Evolutionary conservation across 2,888 invertebrate genomes (phyloP).

Genomic region (Dasysyrphus albostriatus): DNA sequence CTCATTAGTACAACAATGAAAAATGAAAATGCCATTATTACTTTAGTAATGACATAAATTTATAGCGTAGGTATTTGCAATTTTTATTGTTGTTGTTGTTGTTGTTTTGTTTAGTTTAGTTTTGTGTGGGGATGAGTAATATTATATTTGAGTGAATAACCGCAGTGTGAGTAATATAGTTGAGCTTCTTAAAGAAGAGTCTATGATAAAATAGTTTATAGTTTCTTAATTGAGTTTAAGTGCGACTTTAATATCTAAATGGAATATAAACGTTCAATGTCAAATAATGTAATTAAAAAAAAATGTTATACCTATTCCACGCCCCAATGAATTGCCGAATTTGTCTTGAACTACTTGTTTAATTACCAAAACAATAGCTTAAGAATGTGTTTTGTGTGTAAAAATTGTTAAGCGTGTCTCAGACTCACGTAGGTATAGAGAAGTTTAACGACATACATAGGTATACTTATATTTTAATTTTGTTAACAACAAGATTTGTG

Average conservation of each 20-base stretch:
- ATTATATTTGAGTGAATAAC: conserved; percentile 8
- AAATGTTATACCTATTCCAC: not conserved
- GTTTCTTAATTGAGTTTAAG: conserved; percentile 52
- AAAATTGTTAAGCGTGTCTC: not conserved
- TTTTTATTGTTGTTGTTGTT: conserved; percentile 29
- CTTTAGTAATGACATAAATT: conserved; percentile 31
- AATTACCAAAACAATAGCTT: conserved; percentile 47
- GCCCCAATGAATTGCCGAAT: conserved; percentile 30
- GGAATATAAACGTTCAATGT: conserved; percentile 18
- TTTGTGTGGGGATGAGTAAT: conserved; percentile 19
- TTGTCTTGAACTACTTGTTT: conserved; percentile 37
- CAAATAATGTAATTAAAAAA: not conserved
- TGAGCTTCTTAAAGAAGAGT: conserved; percentile 8
- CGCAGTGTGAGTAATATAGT: conserved; percentile 46
- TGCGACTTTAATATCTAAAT: conserved; percentile 11
- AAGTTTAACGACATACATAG: not conserved
- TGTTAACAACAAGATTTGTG: not conserved
- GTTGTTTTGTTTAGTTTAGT: not conserved
- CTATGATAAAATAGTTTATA: conserved; percentile 39
- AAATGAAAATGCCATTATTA: conserved; percentile 41
- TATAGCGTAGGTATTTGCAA: conserved; percentile 19
- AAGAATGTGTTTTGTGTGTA: conserved; percentile 9
- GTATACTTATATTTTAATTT: not conserved
- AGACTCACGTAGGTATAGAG: not conserved
- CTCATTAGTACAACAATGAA: conserved; percentile 47